Evolutionary conservation across 1,140 invertebrate species (phyloP).

Genomic region (Neuroterus valhalla): DNA sequence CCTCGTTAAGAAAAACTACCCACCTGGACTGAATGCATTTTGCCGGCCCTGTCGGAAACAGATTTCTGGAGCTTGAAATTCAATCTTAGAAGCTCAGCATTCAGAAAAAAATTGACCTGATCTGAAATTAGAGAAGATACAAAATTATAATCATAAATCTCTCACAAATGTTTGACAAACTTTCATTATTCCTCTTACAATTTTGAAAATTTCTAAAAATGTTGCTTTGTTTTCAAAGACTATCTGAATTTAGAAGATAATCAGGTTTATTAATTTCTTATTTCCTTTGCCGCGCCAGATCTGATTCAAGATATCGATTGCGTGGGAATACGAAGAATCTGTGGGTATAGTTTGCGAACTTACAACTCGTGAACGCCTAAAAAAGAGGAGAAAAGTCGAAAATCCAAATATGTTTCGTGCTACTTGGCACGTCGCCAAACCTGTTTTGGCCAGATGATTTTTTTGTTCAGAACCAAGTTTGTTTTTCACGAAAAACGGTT

Average conservation of each 20-base stretch:
- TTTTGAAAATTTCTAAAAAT: not conserved
- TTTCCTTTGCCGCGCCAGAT: not conserved
- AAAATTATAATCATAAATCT: no score
- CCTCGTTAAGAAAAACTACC: no score
- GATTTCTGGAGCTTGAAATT: not conserved
- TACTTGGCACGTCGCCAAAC: not conserved
- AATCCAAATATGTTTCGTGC: not conserved
- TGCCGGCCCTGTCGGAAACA: no score
- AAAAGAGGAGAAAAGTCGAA: constrained; percentile 23
- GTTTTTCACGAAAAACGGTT: no score
- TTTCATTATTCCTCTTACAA: no score
- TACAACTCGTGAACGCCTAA: not conserved
- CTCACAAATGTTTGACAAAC: no score
- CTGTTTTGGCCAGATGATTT: not conserved
- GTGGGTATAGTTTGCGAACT: not conserved
- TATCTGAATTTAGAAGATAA: not conserved
- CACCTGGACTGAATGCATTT: no score
- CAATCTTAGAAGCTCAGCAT: not conserved
- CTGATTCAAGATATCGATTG: not conserved
- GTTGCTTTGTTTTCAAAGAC: not conserved
- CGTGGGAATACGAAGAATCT: not conserved
- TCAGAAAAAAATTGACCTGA: not conserved
- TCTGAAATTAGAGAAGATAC: not conserved
- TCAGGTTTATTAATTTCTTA: not conserved
- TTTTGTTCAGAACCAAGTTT: no score